phyloP scores from a whole-genome alignment of 1,140 invertebrate species.

The Acromyrmex echinatior region DNA sequence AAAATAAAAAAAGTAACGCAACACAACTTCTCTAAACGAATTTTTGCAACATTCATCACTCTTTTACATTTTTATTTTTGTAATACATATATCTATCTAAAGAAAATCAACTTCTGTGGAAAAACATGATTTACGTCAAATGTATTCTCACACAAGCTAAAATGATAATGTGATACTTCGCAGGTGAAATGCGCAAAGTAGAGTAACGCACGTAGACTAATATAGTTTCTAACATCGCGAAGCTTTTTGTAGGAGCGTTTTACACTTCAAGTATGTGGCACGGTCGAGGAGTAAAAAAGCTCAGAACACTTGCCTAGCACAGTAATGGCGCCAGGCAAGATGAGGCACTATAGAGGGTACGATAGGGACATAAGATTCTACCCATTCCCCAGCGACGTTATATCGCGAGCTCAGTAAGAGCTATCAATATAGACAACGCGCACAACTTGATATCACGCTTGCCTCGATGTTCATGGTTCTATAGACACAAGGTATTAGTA shows the following conservation, averaged over 20 bases:
- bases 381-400: conserved; percentile 35
- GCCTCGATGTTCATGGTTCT: conserved; percentile 2
- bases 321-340: conserved; percentile 47
- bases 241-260: conserved; percentile 53
- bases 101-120: neutral
- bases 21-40: neutral
- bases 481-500: conserved; percentile 13
- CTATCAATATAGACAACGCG: conserved; percentile 39
- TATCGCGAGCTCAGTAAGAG: conserved; percentile 37
- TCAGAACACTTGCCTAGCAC: conserved; percentile 19
- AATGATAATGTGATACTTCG: conserved; percentile 14
- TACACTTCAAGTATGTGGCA: conserved; percentile 31
- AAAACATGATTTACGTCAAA: conserved; percentile 27
- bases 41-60: neutral
- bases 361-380: conserved; percentile 34
- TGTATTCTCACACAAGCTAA: conserved; percentile 2
- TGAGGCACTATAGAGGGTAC: neutral
- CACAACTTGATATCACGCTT: neutral
- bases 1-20: neutral
- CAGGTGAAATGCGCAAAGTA: conserved; percentile 4
- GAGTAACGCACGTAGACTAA: conserved; percentile 22
- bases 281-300: conserved; percentile 32
- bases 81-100: neutral
- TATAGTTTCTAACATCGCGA: conserved; percentile 44
- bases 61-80: neutral